These are phyloP conservation scores for Drosophila ercepeae DNA, from an alignment of 1,140 invertebrate species.

Conservation along the genomic window DNA sequence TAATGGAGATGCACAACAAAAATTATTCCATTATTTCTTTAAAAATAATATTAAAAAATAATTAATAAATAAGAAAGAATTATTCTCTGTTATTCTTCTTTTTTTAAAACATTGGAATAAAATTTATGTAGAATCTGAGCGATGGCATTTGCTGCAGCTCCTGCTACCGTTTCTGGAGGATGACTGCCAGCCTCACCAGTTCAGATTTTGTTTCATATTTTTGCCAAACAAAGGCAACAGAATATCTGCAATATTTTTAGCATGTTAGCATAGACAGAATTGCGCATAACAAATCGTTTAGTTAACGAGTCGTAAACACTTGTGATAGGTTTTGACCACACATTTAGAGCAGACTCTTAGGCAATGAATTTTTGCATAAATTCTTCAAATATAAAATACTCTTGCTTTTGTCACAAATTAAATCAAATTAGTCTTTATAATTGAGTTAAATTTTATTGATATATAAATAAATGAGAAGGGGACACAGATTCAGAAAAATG, in stretches of 20 bases:
- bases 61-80: too few species aligned
- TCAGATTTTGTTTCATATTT: conserved; percentile 35
- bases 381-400: neutral
- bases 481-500: too few species aligned
- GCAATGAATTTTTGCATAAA: conserved; percentile 5
- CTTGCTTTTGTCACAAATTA: conserved; percentile 10
- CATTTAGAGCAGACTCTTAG: conserved; percentile 29
- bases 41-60: neutral
- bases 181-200: conserved; percentile 24
- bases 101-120: too few species aligned
- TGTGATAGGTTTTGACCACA: conserved; percentile 32
- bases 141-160: conserved; percentile 29
- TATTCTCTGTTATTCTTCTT: too few species aligned
- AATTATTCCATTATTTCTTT: neutral
- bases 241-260: conserved; percentile 31
- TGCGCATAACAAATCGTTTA: conserved; percentile 35
- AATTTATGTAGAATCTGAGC: conserved; percentile 19
- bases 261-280: conserved; percentile 5
- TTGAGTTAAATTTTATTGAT: too few species aligned
- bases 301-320: conserved; percentile 44
- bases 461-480: too few species aligned
- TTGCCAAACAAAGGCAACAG: conserved; percentile 40
- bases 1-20: conserved; percentile 3
- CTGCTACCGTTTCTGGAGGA: conserved; percentile 24
- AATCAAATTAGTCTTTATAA: conserved; percentile 13